These are phyloP conservation scores for Hermaeophaga mercurialis DNA, from an alignment of 2,888 invertebrate genomes.

Conservation along the genomic window DNA sequence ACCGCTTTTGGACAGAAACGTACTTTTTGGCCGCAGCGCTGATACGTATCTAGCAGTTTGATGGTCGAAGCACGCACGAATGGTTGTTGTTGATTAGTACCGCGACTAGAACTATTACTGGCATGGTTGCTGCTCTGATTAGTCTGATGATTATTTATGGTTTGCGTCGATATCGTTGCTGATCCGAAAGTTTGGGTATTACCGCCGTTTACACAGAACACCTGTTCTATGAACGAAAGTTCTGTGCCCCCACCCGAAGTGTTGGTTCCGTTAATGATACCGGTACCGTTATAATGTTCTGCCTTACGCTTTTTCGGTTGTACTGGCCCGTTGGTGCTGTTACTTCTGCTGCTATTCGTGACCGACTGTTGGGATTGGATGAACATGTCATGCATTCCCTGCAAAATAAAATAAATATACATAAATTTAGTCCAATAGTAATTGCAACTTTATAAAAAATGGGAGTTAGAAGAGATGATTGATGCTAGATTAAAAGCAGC, in stretches of 20 bases:
- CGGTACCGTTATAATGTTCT: constrained; percentile 44
- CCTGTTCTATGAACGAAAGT: constrained; percentile 49
- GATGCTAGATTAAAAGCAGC: no score
- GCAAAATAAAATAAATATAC: constrained; percentile 50
- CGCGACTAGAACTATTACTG: constrained; percentile 47
- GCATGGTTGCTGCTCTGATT: constrained; percentile 41
- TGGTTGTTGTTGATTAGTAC: constrained; percentile 60
- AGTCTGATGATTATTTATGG: constrained; percentile 50
- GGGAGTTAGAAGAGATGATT: no score
- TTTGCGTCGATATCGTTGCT: constrained; percentile 17
- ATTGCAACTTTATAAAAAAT: no score
- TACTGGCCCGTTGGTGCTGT: constrained; percentile 53
- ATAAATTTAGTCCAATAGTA: no score
- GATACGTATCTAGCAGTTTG: constrained; percentile 70
- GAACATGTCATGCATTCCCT: constrained; percentile 90
- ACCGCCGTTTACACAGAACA: constrained; percentile 32
- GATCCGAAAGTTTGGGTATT: constrained; percentile 19
- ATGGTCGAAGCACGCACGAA: constrained; percentile 71
- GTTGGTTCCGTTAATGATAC: constrained; percentile 31
- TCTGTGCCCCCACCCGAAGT: constrained; percentile 41
- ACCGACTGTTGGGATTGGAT: constrained; percentile 68
- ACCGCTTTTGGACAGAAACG: no score
- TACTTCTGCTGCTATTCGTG: constrained; percentile 62
- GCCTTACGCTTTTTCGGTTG: constrained; percentile 55
- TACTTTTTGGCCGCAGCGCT: constrained; percentile 70